Evolutionary conservation across 1,140 invertebrate genomes (phyloP), one percentile per base, ranked within the genome.

Genomic region (Adelges cooleyi): DNA sequence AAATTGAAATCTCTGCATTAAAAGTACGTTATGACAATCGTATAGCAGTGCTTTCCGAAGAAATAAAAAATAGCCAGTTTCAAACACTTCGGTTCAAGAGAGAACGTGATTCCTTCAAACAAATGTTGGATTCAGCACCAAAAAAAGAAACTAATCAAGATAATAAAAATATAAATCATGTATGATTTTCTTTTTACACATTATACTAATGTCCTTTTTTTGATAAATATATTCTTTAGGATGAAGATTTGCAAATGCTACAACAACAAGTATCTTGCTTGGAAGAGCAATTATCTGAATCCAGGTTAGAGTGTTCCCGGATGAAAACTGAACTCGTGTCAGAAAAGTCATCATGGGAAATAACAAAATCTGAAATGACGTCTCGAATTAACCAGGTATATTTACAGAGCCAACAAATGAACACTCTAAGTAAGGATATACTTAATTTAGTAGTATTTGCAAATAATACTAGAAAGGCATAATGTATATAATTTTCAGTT

Each of bases 21-120:
- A 92, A 93, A 73, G 80, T 90, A 72, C 82, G 91, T 15, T 95
- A 94, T 71, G 93, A 96, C 72, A 86, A 86, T 62, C 85, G 92
- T 72, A 81, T 95, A 70, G 84, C 86, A 48, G 82, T 89, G 15
- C 84, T 96, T 69, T 83, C 85, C 66, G 88, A 89, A 65, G 93
- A 96, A 75, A 81, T 95, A 13, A 86, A 88, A 66, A 83, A 86
- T 1, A 79, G 93, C 69, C 89, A 95, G 74, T 82, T 82, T 66
- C 86, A 91, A 75, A 73, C 84, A 11, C 78, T 81, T 2, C 81
- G 87, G 70, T 90, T 95, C 71, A 90, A 91, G 72, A 79, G 86
- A 65, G 92, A 96, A 76, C 80, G 90, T 42, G 90, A 95, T 72
- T 87, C 87, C 27, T 93, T 91, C 70, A 90, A 91, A 69, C 89